Evolutionary conservation across 2,113 vertebrate species (phyloP).

Genomic region (Oxygymnocypris stewartii): DNA sequence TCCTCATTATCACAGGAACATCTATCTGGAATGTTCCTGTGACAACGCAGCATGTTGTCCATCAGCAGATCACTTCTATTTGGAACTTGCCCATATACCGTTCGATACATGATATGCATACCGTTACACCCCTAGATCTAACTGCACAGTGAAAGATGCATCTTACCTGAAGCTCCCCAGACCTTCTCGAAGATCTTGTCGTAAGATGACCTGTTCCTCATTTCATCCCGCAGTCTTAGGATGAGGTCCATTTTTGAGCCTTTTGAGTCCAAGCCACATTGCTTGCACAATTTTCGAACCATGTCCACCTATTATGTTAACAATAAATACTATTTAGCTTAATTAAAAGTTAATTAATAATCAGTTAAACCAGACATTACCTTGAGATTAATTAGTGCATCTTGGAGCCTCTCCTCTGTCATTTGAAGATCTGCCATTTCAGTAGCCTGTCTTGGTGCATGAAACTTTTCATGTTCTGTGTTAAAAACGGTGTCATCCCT

Average conservation of each 20-base stretch:
- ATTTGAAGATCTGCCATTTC: constrained; percentile 15
- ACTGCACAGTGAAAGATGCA: background rate
- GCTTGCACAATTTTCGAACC: constrained; percentile 2
- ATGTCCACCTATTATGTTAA: constrained; percentile 7
- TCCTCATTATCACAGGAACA: too few species aligned
- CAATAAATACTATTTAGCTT: background rate
- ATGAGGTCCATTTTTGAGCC: background rate
- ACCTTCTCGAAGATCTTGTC: constrained; percentile 1
- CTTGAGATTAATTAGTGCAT: constrained; percentile 10
- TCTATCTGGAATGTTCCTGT: too few species aligned
- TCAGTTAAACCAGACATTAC: background rate
- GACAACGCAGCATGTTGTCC: too few species aligned
- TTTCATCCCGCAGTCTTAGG: background rate
- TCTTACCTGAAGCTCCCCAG: constrained; percentile 12
- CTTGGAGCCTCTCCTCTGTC: constrained; percentile 3
- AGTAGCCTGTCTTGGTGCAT: background rate
- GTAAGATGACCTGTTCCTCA: background rate
- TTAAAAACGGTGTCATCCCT: too few species aligned
- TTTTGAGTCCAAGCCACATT: background rate
- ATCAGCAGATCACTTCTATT: too few species aligned
- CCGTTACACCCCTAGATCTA: too few species aligned
- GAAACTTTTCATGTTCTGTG: background rate
- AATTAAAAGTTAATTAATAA: background rate
- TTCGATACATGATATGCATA: too few species aligned
- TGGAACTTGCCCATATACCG: too few species aligned